phyloP scores from a whole-genome alignment of 2,888 invertebrate genomes.

The Lumbricus terrestris region DNA sequence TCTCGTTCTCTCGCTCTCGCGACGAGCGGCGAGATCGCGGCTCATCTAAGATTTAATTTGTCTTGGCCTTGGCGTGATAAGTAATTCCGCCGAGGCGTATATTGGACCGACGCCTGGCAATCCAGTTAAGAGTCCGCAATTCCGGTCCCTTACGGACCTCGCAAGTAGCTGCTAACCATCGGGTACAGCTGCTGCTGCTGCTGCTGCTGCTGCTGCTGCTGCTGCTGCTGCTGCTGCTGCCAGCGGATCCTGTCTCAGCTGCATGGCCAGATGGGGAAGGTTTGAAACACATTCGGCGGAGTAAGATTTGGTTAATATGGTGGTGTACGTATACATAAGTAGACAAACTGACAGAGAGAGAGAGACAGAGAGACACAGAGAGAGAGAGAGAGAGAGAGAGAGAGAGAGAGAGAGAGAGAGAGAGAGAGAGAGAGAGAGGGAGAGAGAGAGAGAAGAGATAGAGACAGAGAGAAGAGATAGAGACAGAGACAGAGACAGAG shows the following conservation, averaged over 20 bases:
- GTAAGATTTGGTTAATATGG: neutral
- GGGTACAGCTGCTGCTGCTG: neutral
- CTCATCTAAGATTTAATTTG: too few relatives aligned
- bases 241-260: neutral
- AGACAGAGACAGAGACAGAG: neutral
- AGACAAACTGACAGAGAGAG: neutral
- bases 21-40: neutral
- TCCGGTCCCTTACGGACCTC: neutral
- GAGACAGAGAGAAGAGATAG: neutral
- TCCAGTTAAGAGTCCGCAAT: neutral
- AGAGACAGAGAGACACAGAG: neutral
- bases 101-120: neutral
- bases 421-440: neutral
- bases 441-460: neutral
- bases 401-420: too few relatives aligned
- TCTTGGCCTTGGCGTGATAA: neutral
- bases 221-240: neutral
- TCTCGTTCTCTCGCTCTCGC: neutral
- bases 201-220: neutral
- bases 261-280: neutral
- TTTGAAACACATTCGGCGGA: neutral
- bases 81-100: neutral
- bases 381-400: too few relatives aligned
- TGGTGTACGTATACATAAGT: neutral
- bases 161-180: neutral